Conservation (phyloP, 2,888 invertebrate genomes). For the Sphaeridia pumilis region DNA sequence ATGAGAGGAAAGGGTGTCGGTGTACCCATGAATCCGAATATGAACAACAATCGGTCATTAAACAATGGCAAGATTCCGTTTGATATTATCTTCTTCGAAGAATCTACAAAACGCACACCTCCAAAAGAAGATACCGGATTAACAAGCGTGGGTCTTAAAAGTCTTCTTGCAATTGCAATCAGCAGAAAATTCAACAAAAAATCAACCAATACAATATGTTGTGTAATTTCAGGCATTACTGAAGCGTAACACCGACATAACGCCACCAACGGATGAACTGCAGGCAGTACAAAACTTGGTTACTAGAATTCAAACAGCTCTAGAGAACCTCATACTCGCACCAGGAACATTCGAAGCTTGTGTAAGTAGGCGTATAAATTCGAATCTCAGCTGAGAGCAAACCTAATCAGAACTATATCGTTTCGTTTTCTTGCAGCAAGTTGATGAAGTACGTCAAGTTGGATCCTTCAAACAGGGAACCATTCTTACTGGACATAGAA, state of each 20-base stretch:
- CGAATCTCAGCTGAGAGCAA: background rate
- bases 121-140: conserved; percentile 71
- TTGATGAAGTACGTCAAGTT: conserved; percentile 90
- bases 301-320: conserved; percentile 84
- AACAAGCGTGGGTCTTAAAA: conserved; percentile 51
- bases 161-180: background rate
- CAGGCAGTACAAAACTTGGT: conserved; percentile 84
- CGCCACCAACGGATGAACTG: conserved; percentile 81
- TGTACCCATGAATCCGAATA: background rate
- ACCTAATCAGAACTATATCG: background rate
- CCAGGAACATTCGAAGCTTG: conserved; percentile 91
- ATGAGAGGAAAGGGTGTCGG: conserved; percentile 1
- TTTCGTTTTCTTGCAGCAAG: conserved; percentile 48
- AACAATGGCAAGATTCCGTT: conserved; percentile 54
- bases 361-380: conserved; percentile 52
- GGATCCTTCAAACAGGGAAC: conserved; percentile 98
- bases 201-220: background rate
- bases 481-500: conserved; percentile 87
- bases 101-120: conserved; percentile 68
- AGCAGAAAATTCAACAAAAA: background rate
- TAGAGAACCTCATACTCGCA: conserved; percentile 87
- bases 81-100: conserved; percentile 75
- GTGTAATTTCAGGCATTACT: conserved; percentile 59
- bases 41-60: conserved; percentile 7
- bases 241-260: conserved; percentile 82